phyloP scores from a whole-genome alignment of 35 echinoderm and acorn worm genomes.

The Chiridota heheva region DNA sequence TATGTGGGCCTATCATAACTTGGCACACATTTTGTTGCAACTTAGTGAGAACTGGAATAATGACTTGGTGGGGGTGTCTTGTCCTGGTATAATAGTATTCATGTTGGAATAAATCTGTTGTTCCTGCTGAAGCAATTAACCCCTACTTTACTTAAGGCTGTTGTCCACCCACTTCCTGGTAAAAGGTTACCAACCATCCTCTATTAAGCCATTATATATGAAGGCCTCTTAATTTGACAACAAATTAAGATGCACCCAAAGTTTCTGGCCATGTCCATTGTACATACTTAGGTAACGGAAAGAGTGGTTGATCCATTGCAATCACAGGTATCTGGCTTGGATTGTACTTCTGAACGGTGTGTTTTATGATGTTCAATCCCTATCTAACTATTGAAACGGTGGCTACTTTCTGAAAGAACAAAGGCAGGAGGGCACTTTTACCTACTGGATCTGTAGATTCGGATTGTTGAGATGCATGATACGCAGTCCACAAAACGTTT shows the following conservation, averaged over 20 bases:
- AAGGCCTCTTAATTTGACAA: constrained; percentile 50
- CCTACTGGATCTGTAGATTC: neutral
- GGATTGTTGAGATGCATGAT: neutral
- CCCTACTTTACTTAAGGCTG: constrained; percentile 28
- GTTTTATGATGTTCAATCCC: neutral
- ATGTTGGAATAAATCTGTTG: constrained; percentile 60
- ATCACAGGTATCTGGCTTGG: constrained; percentile 59
- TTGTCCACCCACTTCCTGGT: constrained; percentile 42
- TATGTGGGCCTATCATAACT: neutral
- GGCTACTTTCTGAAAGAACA: neutral
- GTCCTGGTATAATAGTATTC: constrained; percentile 44
- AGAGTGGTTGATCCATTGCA: constrained; percentile 52
- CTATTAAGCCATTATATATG: constrained; percentile 45
- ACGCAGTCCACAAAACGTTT: neutral
- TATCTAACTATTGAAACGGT: constrained; percentile 7
- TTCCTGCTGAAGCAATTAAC: constrained; percentile 43
- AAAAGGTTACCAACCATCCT: constrained; percentile 40
- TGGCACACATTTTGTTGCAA: constrained; percentile 18
- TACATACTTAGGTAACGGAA: constrained; percentile 50
- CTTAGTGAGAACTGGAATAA: neutral
- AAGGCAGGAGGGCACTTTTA: constrained; percentile 9
- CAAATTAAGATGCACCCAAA: constrained; percentile 29
- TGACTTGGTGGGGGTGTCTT: constrained; percentile 31
- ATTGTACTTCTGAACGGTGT: constrained; percentile 6
- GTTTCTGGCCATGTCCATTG: constrained; percentile 62